Conservation (phyloP, 1,140 invertebrate species). For the Caenorhabditis inopinata region DNA sequence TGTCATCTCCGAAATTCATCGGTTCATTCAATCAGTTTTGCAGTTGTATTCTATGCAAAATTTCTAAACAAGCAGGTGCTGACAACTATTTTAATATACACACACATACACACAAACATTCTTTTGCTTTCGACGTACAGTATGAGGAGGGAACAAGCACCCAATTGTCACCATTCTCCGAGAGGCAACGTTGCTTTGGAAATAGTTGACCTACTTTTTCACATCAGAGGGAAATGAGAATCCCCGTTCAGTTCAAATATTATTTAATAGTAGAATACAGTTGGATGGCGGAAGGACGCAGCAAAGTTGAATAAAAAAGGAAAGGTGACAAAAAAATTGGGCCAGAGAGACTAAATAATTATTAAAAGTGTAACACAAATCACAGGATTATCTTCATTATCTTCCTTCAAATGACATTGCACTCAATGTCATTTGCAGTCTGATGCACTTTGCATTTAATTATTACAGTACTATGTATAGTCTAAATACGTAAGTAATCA, state of each 20-base stretch:
- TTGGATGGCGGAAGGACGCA: not conserved
- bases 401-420: too few species aligned
- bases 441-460: not conserved
- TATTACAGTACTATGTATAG: not conserved
- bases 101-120: not conserved
- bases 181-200: slow-evolving; percentile 3
- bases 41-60: slow-evolving; percentile 20
- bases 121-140: slow-evolving; percentile 26
- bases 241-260: slow-evolving; percentile 8
- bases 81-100: slow-evolving; percentile 4
- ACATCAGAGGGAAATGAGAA: too few species aligned
- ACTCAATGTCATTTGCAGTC: not conserved
- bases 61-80: not conserved
- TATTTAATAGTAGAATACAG: not conserved
- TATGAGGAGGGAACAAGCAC: not conserved
- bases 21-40: slow-evolving; percentile 5
- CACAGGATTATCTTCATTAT: slow-evolving; percentile 5
- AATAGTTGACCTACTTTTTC: slow-evolving; percentile 15
- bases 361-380: not conserved
- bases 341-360: not conserved
- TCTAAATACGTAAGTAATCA: too few species aligned
- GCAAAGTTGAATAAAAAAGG: not conserved
- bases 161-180: not conserved
- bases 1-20: not conserved
- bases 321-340: not conserved